Evolutionary conservation across 2,797 vertebrate species (phyloP), one percentile per base, ranked within the genome.

Genomic region (Crax fasciolata): DNA sequence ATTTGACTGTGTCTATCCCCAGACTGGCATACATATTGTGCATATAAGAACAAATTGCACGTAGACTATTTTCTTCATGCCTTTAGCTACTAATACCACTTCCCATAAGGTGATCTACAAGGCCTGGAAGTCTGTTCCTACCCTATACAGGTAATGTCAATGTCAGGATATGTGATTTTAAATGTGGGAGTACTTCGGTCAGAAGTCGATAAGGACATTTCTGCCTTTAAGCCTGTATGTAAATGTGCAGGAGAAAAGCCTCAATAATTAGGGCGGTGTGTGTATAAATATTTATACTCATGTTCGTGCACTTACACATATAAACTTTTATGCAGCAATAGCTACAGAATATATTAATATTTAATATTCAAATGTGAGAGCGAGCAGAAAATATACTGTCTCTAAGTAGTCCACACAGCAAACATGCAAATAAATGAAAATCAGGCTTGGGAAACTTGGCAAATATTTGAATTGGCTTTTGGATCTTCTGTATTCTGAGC

Each of bases 401-500:
- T 52, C 32, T 28, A n/a, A 67, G n/a, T 27, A 54, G 19, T n/a
- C 32, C 68, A 21, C 24, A 27, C 43, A 86, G 46, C 14, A 80
- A 89, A 81, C 28, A 11, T 5, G 9, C 38, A 89, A 79, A 84
- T 84, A 92, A 94, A 84, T 35, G 75, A 70, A 86, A 70, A 62
- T 28, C 11, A 70, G 16, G 27, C 25, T 84, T 62, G 24, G 90
- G 49, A 74, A 94, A 58, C 7, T 38, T 90, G 74, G 66, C 19
- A 94, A 89, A 51, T 23, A 49, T 8, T 41, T 80, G 30, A 74
- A 41, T 78, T 68, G 21, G 89, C 44, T 73, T 80, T 49, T 49
- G 72, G 19, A 51, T 93, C 44, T 41, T 95, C 76, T 87, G 10
- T 74, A 94, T 97, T 93, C 95, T 89, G 55, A 88, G 52, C 85